Percentiles rank a stretch among this genome's conserved stretches.
Conservation (phyloP, 1,140 invertebrate genomes). For the Zaprionus vittiger region DNA sequence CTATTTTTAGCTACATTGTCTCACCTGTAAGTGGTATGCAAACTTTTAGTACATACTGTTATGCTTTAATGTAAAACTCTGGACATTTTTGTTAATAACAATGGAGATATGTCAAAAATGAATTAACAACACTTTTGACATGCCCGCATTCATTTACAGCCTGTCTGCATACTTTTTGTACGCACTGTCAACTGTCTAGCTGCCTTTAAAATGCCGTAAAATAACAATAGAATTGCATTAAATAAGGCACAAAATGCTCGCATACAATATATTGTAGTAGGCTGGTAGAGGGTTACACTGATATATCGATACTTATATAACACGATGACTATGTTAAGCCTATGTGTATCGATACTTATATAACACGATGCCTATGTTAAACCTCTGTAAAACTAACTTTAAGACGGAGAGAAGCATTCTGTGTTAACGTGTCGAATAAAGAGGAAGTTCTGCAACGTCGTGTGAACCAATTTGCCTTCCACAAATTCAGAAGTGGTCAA, state of each 20-base stretch:
- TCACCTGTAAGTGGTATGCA: not conserved
- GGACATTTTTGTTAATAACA: not conserved
- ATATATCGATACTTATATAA: no score
- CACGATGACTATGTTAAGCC: no score
- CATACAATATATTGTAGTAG: no score
- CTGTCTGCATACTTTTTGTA: not conserved
- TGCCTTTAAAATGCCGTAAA: not conserved
- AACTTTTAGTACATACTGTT: not conserved
- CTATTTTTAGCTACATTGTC: not conserved
- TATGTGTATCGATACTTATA: no score
- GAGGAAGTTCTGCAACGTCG: no score
- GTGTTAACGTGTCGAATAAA: no score
- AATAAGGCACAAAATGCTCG: not conserved
- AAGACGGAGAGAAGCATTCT: no score
- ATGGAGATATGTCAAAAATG: not conserved
- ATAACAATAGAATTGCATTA: conserved; percentile 4
- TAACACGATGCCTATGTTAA: no score
- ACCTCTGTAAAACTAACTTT: no score
- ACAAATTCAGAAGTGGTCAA: no score
- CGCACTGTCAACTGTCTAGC: conserved; percentile 8
- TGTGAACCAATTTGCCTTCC: no score
- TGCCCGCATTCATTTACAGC: not conserved
- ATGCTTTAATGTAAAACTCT: not conserved
- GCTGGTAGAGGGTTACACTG: no score
- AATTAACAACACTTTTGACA: not conserved